Percentiles rank a stretch among this genome's conserved stretches.
phyloP scores from a whole-genome alignment of 2,888 invertebrate species.

The Eledona agricola region DNA sequence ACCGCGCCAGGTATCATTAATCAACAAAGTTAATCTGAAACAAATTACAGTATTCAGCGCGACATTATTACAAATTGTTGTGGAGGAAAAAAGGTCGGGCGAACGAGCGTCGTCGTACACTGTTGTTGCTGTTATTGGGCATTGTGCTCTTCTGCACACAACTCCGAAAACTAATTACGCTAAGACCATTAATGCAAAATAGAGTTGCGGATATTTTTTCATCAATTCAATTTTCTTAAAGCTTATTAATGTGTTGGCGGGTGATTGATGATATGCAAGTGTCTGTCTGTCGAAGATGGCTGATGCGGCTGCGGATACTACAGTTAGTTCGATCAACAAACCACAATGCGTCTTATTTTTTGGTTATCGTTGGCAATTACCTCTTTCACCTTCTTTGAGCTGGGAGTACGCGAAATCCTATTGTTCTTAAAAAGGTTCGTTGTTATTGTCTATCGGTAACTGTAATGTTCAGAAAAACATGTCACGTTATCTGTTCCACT shows the following conservation, averaged over 20 bases:
- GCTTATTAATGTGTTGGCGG: slow-evolving; percentile 34
- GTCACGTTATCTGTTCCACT: too few relatives aligned
- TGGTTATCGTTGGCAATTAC: too few relatives aligned
- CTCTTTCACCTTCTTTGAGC: too few relatives aligned
- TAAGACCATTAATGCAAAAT: slow-evolving; percentile 29
- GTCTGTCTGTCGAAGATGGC: slow-evolving; percentile 16
- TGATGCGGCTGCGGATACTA: slow-evolving; percentile 8
- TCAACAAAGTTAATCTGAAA: slow-evolving; percentile 30
- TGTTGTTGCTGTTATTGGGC: slow-evolving; percentile 14
- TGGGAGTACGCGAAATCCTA: too few relatives aligned
- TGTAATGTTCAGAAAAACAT: too few relatives aligned
- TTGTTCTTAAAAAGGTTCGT: too few relatives aligned
- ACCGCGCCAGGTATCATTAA: slow-evolving; percentile 19
- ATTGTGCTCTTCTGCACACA: too few relatives aligned
- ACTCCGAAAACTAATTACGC: slow-evolving; percentile 12
- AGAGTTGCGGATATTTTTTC: slow-evolving; percentile 27
- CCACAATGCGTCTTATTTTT: too few relatives aligned
- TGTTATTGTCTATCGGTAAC: too few relatives aligned
- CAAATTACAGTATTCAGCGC: slow-evolving; percentile 31
- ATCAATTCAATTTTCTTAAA: slow-evolving; percentile 39
- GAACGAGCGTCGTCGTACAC: slow-evolving; percentile 6
- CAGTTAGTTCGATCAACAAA: slow-evolving; percentile 17
- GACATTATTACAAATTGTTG: slow-evolving; percentile 25
- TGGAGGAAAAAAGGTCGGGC: slow-evolving; percentile 19
- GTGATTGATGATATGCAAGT: slow-evolving; percentile 37